A percentile compares a stretch with the other conserved stretches of the same genome.
These are phyloP conservation scores for Ptychobarbus kaznakovi DNA, from an alignment of 2,797 vertebrate species.

Conservation along the genomic window DNA sequence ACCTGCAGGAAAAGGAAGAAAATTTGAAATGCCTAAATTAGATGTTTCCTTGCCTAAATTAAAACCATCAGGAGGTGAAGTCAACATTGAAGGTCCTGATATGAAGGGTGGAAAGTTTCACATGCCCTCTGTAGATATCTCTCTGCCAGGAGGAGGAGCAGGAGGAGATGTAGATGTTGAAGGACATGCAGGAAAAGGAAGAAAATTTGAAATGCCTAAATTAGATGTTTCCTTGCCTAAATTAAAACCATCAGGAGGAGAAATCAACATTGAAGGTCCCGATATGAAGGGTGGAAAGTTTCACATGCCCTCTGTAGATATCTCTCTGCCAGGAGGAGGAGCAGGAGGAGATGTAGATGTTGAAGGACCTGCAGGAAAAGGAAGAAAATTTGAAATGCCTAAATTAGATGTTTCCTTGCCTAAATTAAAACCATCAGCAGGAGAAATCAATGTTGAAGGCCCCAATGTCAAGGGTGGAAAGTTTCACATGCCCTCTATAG, in stretches of 20 bases:
- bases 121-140: too few species aligned
- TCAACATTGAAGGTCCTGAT: too few species aligned
- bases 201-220: constrained; percentile 56
- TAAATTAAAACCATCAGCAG: background rate
- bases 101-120: too few species aligned
- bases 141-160: too few species aligned
- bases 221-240: constrained; percentile 64
- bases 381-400: constrained; percentile 50
- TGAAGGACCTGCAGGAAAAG: constrained; percentile 29
- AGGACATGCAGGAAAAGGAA: too few species aligned
- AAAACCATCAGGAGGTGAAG: too few species aligned
- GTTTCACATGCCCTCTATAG: background rate
- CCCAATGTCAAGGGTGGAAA: background rate
- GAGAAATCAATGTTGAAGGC: background rate
- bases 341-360: constrained; percentile 24
- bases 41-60: too few species aligned
- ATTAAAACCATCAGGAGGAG: constrained; percentile 57
- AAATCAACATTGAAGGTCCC: constrained; percentile 51
- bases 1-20: too few species aligned
- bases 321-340: constrained; percentile 18
- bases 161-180: too few species aligned
- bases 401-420: constrained; percentile 59
- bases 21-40: too few species aligned
- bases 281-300: constrained; percentile 38
- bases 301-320: constrained; percentile 56